Conservation (phyloP, 2,113 vertebrate genomes). For the Callorhinus ursinus region DNA sequence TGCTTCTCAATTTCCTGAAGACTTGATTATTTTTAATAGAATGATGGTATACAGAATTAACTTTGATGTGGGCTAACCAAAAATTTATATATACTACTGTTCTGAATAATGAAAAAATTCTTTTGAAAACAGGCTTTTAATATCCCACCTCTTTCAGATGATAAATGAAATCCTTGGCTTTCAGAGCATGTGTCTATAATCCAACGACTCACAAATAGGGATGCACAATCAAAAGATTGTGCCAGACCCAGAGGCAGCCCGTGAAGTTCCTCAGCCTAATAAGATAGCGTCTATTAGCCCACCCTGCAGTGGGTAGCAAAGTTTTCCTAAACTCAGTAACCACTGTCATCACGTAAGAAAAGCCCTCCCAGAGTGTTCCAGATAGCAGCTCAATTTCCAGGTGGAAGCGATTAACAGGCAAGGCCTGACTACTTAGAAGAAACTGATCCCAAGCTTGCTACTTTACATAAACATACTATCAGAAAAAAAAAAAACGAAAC, state of each 20-base stretch:
- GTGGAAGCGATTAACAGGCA: neutral
- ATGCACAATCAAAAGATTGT: neutral
- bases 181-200: neutral
- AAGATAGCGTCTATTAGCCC: neutral
- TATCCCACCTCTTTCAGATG: neutral
- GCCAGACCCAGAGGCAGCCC: neutral
- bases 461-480: neutral
- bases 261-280: neutral
- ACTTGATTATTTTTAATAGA: neutral
- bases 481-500: neutral
- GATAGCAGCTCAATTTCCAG: neutral
- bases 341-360: neutral
- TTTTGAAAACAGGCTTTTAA: neutral
- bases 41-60: conserved; percentile 7
- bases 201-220: neutral
- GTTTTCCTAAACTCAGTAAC: neutral
- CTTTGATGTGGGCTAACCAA: neutral
- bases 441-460: neutral
- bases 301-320: neutral
- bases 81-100: neutral
- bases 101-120: neutral
- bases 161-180: neutral
- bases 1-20: conserved; percentile 61
- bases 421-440: neutral
- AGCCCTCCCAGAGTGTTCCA: neutral